Percentiles rank a stretch among this genome's conserved stretches.
Conservation (phyloP, 2,888 invertebrate genomes). For the Aphelenchoides bicaudatus region DNA sequence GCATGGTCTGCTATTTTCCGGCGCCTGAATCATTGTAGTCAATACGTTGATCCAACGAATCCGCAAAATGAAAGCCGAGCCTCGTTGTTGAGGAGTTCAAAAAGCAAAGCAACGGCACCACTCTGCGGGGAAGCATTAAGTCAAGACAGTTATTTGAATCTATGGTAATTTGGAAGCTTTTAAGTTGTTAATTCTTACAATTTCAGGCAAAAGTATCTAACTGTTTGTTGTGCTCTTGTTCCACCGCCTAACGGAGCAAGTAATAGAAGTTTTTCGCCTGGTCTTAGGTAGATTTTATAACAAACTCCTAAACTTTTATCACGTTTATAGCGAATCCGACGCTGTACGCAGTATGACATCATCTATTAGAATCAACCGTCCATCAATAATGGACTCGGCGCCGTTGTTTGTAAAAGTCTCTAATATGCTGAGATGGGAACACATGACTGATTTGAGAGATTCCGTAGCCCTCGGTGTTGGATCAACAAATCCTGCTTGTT, state of each 20-base stretch:
- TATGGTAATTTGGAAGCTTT: constrained; percentile 68
- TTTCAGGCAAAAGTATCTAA: constrained; percentile 83
- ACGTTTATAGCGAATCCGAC: too few relatives aligned
- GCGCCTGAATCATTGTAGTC: constrained; percentile 81
- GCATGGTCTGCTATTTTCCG: constrained; percentile 94
- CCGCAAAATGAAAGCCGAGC: constrained; percentile 94
- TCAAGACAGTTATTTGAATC: constrained; percentile 83
- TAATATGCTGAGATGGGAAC: constrained; percentile 78
- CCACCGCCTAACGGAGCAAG: constrained; percentile 68
- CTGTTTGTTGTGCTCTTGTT: constrained; percentile 90
- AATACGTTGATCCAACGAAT: constrained; percentile 82
- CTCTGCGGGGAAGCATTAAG: constrained; percentile 50
- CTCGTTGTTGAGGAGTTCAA: constrained; percentile 76
- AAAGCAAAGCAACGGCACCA: constrained; percentile 51
- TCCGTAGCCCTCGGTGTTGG: constrained; percentile 89
- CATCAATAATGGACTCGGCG: constrained; percentile 71
- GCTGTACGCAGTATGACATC: constrained; percentile 31
- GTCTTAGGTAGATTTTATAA: not conserved
- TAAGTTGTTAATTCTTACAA: not conserved
- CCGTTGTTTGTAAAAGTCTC: constrained; percentile 81
- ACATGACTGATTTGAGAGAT: constrained; percentile 82
- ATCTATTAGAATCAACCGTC: constrained; percentile 64
- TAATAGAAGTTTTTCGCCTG: constrained; percentile 62
- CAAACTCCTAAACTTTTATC: not conserved
- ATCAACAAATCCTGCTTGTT: constrained; percentile 85